Evolutionary conservation across 2,113 vertebrate genomes (phyloP).

Genomic region (Myrmophylax atrothorax): DNA sequence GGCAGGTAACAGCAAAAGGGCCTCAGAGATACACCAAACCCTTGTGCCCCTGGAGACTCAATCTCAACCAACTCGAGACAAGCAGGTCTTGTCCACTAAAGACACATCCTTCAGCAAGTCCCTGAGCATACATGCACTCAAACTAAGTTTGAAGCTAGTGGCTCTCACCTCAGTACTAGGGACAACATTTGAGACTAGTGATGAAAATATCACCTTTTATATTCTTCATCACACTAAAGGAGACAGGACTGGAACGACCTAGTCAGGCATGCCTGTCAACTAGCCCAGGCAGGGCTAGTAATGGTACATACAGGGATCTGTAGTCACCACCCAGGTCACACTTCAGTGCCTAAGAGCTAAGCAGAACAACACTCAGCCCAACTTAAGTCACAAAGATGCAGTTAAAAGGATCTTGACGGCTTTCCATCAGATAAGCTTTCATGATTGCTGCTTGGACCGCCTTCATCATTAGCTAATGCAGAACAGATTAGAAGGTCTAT

Average conservation of each 20-base stretch:
- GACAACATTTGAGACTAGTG: background rate
- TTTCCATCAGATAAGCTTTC: background rate
- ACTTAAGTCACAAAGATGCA: background rate
- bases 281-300: background rate
- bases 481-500: background rate
- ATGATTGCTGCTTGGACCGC: background rate
- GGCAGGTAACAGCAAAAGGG: background rate
- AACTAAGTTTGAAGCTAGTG: background rate
- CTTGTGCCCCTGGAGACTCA: background rate
- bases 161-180: background rate
- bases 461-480: slow-evolving; percentile 1
- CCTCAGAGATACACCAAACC: background rate
- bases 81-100: background rate
- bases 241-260: background rate
- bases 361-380: background rate
- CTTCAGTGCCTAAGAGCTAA: background rate
- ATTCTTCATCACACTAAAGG: background rate
- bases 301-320: background rate
- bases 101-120: background rate
- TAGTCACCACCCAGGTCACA: background rate
- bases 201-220: background rate
- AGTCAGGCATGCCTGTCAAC: background rate
- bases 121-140: background rate
- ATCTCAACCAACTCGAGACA: background rate
- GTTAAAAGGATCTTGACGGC: background rate